Evolutionary conservation across 2,797 vertebrate species (phyloP).

Genomic region (Ambastaia sidthimunki): DNA sequence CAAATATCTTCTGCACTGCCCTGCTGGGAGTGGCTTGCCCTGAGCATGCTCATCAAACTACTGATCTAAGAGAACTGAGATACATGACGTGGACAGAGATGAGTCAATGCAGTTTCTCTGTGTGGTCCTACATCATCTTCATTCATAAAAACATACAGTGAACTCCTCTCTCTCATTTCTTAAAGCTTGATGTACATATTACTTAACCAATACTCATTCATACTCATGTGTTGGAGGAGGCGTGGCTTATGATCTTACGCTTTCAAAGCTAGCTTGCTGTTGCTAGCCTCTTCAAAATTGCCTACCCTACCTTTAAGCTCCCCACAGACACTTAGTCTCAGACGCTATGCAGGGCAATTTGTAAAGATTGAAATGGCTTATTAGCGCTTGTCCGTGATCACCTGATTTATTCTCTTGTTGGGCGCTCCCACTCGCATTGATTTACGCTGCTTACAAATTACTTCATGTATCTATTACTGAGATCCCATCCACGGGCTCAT

Average conservation of each 20-base stretch:
- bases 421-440: constrained; percentile 20
- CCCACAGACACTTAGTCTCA: constrained; percentile 26
- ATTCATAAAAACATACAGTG: background rate
- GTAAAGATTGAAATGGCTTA: constrained; percentile 44
- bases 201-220: too few species aligned
- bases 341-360: constrained; percentile 27
- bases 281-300: too few species aligned
- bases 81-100: too few species aligned
- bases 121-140: background rate
- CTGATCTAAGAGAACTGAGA: too few species aligned
- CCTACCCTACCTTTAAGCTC: background rate
- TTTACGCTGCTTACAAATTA: constrained; percentile 31
- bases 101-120: background rate
- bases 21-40: background rate
- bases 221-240: too few species aligned
- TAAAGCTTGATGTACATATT: background rate
- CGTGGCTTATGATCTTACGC: too few species aligned
- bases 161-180: background rate
- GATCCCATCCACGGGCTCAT: constrained; percentile 19
- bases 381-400: constrained; percentile 37
- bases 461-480: constrained; percentile 23
- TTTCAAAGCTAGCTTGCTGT: too few species aligned
- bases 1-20: background rate
- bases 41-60: background rate
- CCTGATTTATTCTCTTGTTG: constrained; percentile 42